Base-by-base conservation (phyloP, 2,888 invertebrate species). In the Hofmannophila pseudospretella region DNA sequence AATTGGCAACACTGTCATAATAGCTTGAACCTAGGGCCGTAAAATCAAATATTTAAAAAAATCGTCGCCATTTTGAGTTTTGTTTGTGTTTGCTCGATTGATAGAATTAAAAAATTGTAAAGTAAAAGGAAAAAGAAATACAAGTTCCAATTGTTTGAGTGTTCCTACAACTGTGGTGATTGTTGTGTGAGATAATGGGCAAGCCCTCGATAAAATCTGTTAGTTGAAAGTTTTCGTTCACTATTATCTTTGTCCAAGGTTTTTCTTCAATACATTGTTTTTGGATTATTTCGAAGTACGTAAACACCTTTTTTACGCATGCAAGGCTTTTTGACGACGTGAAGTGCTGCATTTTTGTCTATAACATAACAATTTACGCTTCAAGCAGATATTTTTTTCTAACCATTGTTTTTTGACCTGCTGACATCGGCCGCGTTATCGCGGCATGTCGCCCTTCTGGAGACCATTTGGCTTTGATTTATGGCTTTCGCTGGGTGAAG, bases 121-220 rank as follows among this genome's bases (percentile, higher is more conserved):
- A 16, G 16, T 16, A 5, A 16, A 16, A 3, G 16, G 16, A 16
- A 16, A 23, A 23, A 23, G 23, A 23, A 23, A 5, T 23, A 16
- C 3, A 16, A 16, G 16, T 16, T 16, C 16, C 5, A 16, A 16
- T 4, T 16, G n/a, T n/a, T n/a, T n/a, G n/a, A 16, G 23, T 23
- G 23, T 23, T 11, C 9, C 5, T 12, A 32, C 7, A 33, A 10
- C 14, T 19, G 9, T 14, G 22, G 10, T 33, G n/a, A n/a, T n/a
- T n/a, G 22, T 7, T 26, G 9, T 14, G 32, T 10, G 22, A 7
- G 4, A 45, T 28, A 40, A 75, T 76, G 76, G 75, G 72, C 9
- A 76, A 75, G 44, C 67, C 68, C 10, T 61, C 74, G 12, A 45
- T 56, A 16, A 22, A 54, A 34, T 47, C 61, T 57, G 75, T 75